Evolutionary conservation across 2,797 vertebrate genomes (phyloP).

Genomic region (Typhlichthys eigenmanni): DNA sequence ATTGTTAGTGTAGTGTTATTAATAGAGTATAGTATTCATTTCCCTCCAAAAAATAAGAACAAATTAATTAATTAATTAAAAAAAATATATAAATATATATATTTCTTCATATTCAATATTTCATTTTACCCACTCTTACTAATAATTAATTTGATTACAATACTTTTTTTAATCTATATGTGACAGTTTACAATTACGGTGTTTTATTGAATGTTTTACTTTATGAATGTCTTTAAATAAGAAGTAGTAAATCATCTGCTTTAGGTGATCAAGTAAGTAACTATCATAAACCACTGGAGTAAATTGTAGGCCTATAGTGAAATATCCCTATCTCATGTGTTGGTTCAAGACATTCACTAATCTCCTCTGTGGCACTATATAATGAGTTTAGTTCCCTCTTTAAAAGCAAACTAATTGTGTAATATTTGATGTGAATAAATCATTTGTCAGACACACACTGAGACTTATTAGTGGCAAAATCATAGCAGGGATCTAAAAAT

Average conservation of each 20-base stretch:
- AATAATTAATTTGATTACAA: too few species aligned
- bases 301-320: conserved; percentile 21
- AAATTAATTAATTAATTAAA: too few species aligned
- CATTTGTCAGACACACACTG: conserved; percentile 40
- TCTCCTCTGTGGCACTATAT: conserved; percentile 32
- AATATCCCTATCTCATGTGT: conserved; percentile 30
- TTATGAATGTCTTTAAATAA: too few species aligned
- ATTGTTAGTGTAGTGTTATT: conserved; percentile 1
- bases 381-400: conserved; percentile 49
- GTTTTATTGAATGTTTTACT: too few species aligned
- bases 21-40: conserved; percentile 21
- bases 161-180: too few species aligned
- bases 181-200: too few species aligned
- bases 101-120: too few species aligned
- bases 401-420: conserved; percentile 60
- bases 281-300: conserved; percentile 26
- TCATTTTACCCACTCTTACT: too few species aligned
- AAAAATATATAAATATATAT: too few species aligned
- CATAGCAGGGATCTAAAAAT: conserved; percentile 34
- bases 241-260: background rate
- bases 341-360: conserved; percentile 33
- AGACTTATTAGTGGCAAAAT: conserved; percentile 46
- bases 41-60: too few species aligned
- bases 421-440: conserved; percentile 52
- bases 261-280: conserved; percentile 12